Conservation (phyloP, 2,797 vertebrate genomes). For the Sebastes melanostomus region DNA sequence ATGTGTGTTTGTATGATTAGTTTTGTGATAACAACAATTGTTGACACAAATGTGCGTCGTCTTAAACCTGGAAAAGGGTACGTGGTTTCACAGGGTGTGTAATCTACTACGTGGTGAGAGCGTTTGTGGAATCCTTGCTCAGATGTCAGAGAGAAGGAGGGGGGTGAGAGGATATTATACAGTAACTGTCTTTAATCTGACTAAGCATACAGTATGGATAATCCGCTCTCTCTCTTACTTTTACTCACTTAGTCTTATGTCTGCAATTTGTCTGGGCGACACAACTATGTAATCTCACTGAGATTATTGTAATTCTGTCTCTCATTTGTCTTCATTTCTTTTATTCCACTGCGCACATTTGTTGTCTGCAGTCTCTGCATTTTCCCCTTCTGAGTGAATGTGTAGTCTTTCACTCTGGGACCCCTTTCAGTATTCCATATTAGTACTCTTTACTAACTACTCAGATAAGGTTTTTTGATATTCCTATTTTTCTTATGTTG, state of each 20-base stretch:
- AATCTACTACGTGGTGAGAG: slow-evolving; percentile 30
- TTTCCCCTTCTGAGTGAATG: background rate
- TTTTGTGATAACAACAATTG: background rate
- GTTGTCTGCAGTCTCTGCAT: background rate
- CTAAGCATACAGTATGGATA: slow-evolving; percentile 65
- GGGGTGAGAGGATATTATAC: slow-evolving; percentile 46
- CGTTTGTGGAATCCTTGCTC: slow-evolving; percentile 40
- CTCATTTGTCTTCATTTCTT: slow-evolving; percentile 23
- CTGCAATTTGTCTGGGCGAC: slow-evolving; percentile 38
- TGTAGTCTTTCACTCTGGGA: background rate
- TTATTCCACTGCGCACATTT: background rate
- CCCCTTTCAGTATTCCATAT: no score
- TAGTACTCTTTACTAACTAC: background rate
- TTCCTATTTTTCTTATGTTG: background rate
- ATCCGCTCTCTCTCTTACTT: slow-evolving; percentile 53
- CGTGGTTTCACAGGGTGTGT: background rate
- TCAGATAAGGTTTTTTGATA: background rate
- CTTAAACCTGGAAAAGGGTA: background rate
- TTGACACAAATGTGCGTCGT: background rate
- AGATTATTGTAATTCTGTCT: slow-evolving; percentile 65
- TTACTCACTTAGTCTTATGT: slow-evolving; percentile 46
- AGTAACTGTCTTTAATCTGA: slow-evolving; percentile 65
- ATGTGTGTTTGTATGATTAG: background rate
- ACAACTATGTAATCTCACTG: slow-evolving; percentile 56
- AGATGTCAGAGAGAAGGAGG: slow-evolving; percentile 36